Conservation (phyloP, 2,888 invertebrate genomes). For the Geophilus truncorum region DNA sequence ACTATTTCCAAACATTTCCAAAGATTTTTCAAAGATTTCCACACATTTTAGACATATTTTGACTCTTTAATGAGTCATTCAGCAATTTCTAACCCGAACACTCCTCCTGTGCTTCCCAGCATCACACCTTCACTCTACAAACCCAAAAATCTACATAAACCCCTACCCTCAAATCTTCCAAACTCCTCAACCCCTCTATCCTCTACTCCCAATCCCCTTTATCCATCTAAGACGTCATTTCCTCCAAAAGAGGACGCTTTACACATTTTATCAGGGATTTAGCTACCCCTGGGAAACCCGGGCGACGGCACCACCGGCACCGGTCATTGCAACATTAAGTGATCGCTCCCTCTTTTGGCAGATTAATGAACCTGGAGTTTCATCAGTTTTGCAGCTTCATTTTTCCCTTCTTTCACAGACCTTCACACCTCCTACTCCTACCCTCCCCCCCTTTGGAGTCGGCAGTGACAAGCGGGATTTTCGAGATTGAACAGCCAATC, state of each 20-base stretch:
- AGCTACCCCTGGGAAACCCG: not conserved
- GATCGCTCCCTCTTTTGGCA: not conserved
- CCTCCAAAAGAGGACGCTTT: no score
- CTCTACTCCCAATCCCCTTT: not conserved
- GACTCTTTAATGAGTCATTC: no score
- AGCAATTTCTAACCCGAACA: no score
- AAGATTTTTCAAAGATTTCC: no score
- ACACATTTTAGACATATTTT: no score
- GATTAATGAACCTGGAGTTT: slow-evolving; percentile 12
- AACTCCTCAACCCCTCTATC: no score
- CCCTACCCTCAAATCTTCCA: no score
- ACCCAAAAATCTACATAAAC: no score
- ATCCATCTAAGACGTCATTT: not conserved
- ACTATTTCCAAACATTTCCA: no score
- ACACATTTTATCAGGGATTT: no score
- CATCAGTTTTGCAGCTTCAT: not conserved
- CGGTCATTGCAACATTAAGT: not conserved
- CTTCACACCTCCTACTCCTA: not conserved
- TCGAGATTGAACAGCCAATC: not conserved
- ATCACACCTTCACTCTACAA: no score
- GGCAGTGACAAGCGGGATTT: not conserved
- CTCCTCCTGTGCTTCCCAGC: no score
- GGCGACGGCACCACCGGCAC: not conserved
- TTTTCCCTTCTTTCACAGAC: not conserved
- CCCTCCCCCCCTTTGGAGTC: not conserved